phyloP scores from a whole-genome alignment of 2,113 vertebrate genomes.

The Zosterops japonicus region DNA sequence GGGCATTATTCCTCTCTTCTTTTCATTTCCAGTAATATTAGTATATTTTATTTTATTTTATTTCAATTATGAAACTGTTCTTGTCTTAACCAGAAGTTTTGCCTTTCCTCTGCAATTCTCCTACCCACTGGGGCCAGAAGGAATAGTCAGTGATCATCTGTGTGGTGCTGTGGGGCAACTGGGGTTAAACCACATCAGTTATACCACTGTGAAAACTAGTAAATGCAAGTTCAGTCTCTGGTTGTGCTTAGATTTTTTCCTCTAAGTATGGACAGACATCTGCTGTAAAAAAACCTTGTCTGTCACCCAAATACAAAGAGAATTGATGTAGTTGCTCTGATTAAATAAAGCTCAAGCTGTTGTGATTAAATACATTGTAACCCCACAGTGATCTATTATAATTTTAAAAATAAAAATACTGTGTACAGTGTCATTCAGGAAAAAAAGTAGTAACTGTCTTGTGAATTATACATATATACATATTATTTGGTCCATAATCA shows the following conservation, averaged over 20 bases:
- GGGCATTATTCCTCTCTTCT: background rate
- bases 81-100: background rate
- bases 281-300: background rate
- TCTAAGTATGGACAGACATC: background rate
- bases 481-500: constrained; percentile 45
- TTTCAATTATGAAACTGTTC: background rate
- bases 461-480: constrained; percentile 24
- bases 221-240: background rate
- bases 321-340: background rate
- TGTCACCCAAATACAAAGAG: background rate
- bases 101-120: background rate
- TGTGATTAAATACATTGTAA: constrained; percentile 55
- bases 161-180: background rate
- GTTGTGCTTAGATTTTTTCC: background rate
- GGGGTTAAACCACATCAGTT: background rate
- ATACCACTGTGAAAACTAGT: background rate
- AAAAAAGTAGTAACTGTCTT: background rate
- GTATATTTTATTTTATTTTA: background rate
- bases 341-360: constrained; percentile 37
- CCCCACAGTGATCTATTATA: constrained; percentile 12
- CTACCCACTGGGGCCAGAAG: background rate
- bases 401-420: constrained; percentile 52
- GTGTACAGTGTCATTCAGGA: background rate
- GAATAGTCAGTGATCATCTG: background rate
- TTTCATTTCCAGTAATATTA: background rate